These are phyloP conservation scores for Prochilodus magdalenae DNA, from an alignment of 2,113 vertebrate species.

Conservation along the genomic window DNA sequence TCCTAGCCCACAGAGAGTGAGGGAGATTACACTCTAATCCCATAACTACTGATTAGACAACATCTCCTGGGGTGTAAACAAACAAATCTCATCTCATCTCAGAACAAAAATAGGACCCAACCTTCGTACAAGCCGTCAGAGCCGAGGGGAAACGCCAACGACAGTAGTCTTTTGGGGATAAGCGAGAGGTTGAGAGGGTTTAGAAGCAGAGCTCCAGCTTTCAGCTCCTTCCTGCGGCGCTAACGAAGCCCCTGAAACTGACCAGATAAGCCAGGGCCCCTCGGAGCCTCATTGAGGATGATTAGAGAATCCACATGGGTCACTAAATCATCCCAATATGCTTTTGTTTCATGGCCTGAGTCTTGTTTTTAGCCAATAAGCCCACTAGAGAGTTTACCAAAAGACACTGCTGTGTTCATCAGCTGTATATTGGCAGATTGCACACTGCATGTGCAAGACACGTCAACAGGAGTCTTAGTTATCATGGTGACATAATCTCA, in stretches of 20 bases:
- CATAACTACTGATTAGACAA: slow-evolving; percentile 54
- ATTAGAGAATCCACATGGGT: not conserved
- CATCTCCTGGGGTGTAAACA: slow-evolving; percentile 55
- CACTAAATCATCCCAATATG: not conserved
- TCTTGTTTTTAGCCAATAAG: not conserved
- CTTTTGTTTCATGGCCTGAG: not conserved
- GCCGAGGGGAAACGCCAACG: slow-evolving; percentile 6
- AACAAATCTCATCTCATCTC: slow-evolving; percentile 54
- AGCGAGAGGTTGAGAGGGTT: not conserved
- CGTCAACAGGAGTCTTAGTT: too few species aligned
- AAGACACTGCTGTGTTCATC: not conserved
- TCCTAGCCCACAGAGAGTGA: slow-evolving; percentile 28
- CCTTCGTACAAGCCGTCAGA: not conserved
- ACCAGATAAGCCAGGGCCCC: not conserved
- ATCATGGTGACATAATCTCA: too few species aligned
- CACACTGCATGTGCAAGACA: too few species aligned
- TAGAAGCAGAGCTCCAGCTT: not conserved
- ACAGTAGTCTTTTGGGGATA: not conserved
- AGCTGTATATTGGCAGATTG: too few species aligned
- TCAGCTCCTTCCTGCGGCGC: not conserved
- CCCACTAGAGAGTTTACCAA: not conserved
- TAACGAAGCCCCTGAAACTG: not conserved
- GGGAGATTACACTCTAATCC: slow-evolving; percentile 46
- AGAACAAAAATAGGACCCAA: slow-evolving; percentile 28
- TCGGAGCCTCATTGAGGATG: not conserved